A percentile compares a stretch with the other conserved stretches of the same genome.
These are phyloP conservation scores for Siphonodentalium dalli DNA, from an alignment of 2,888 invertebrate species.

Conservation along the genomic window DNA sequence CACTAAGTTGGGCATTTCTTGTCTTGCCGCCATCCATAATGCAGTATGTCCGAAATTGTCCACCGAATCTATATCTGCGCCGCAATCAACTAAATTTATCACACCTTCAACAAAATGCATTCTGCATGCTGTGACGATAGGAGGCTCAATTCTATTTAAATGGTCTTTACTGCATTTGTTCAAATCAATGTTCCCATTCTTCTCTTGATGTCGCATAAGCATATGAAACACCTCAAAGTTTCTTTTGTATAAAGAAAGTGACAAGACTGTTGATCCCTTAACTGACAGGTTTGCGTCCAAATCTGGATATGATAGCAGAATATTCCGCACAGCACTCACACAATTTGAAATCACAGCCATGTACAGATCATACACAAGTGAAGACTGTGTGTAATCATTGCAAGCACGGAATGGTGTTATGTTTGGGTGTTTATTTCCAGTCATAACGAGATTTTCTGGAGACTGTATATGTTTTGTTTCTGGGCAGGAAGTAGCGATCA, in stretches of 20 bases:
- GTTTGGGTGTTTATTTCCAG: no score
- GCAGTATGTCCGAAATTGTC: slow-evolving; percentile 55
- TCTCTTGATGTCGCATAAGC: slow-evolving; percentile 57
- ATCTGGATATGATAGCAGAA: slow-evolving; percentile 50
- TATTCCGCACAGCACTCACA: slow-evolving; percentile 44
- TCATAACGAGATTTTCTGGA: no score
- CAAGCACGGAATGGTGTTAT: slow-evolving; percentile 37
- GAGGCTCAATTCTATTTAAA: slow-evolving; percentile 60
- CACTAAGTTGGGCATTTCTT: slow-evolving; percentile 50
- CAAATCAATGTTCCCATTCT: slow-evolving; percentile 48
- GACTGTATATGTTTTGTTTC: no score
- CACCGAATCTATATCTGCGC: slow-evolving; percentile 57
- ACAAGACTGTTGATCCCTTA: slow-evolving; percentile 60
- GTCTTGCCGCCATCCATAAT: slow-evolving; percentile 50
- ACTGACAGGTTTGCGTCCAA: slow-evolving; percentile 58
- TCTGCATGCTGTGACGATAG: slow-evolving; percentile 63
- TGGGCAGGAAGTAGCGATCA: no score
- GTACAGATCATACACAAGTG: slow-evolving; percentile 50
- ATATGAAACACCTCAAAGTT: slow-evolving; percentile 54
- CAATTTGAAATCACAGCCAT: slow-evolving; percentile 44
- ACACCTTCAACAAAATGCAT: slow-evolving; percentile 60
- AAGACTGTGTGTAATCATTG: slow-evolving; percentile 43
- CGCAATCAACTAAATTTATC: slow-evolving; percentile 47
- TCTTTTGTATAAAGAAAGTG: slow-evolving; percentile 59
- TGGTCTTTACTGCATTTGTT: slow-evolving; percentile 61